Conservation (phyloP, 1,140 invertebrate genomes). For the Cherax destructor region DNA sequence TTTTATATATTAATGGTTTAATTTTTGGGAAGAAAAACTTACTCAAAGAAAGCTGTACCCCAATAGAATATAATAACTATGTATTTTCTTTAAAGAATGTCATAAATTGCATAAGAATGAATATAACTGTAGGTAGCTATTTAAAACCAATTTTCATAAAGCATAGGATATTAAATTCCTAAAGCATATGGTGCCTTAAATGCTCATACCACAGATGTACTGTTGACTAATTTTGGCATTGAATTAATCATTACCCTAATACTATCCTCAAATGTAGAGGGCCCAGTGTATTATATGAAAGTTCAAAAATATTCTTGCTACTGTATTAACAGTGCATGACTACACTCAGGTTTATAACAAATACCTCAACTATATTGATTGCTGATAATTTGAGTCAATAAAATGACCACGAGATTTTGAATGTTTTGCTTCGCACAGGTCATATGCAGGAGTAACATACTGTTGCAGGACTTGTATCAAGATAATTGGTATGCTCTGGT, state of each 20-base stretch:
- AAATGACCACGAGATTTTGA: neutral
- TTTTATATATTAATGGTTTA: too few species aligned
- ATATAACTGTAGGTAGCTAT: neutral
- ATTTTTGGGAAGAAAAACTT: neutral
- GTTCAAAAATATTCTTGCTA: slow-evolving; percentile 28
- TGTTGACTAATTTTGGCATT: neutral
- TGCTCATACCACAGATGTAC: too few species aligned
- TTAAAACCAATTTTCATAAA: neutral
- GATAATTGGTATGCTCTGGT: neutral
- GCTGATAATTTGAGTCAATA: neutral
- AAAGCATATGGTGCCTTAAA: neutral
- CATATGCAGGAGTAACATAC: neutral
- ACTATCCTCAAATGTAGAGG: slow-evolving; percentile 27
- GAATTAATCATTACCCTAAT: neutral
- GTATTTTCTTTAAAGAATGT: neutral
- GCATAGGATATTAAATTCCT: neutral
- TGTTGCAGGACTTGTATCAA: neutral
- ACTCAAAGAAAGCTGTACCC: neutral
- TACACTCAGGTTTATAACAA: slow-evolving; percentile 21
- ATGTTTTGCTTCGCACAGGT: neutral
- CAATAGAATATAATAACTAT: neutral
- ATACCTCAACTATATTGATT: slow-evolving; percentile 4
- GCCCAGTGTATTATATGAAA: slow-evolving; percentile 56
- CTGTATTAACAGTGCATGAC: slow-evolving; percentile 43
- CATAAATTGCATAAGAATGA: neutral